Evolutionary conservation across 53 echinoderm and acorn worm genomes (phyloP), one percentile per base, ranked within the genome.

Genomic region (Holothuria scabra): DNA sequence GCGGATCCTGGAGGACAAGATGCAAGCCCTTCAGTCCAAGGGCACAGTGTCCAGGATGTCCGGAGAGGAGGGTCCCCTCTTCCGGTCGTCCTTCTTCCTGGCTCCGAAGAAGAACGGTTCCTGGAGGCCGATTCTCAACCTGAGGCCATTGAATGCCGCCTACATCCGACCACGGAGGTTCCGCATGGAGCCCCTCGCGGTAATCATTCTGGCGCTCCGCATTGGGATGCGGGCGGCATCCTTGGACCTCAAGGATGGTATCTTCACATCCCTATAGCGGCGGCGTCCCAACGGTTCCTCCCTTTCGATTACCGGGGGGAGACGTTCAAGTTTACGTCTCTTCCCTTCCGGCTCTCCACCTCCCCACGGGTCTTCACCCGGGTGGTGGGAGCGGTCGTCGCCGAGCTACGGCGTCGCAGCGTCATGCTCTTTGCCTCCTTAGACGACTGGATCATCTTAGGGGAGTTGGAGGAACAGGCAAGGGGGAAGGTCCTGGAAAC

Each of bases 341-440:
- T 88, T 12, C 89, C 79, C 25, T 92, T 92, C 65, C 88, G 87
- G 12, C 59, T 92, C 24, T 76, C 67, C 7, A 81, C 84, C 21
- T 64, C 91, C 10, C 88, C 91, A 24, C 28, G 88, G 48, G 58
- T 91, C 25, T 91, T 92, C 59, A 85, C 89, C 4, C 83, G 89
- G n/a, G 29, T 92, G 7, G 76, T 83, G 16, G 31, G 44, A 35
- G 79, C 62, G 3, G 46, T 86, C 23, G 81, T 68, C 28, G 84
- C 86, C 16, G 48, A 59, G 2, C 71, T 91, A 5, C 49, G 82
- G 38, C 34, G 61, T 21, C 31, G 28, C 19, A 87, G 79, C 6
- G 34, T 84, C 13, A 63, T 26, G 20, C 46, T 86, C 1, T 89
- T 69, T 67, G 46, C 76, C 35, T 89, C 78, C 59, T 65, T 92